A percentile compares a stretch with the other conserved stretches of the same genome.
Conservation (phyloP, 2,797 vertebrate genomes). For the Fundulus diaphanus region DNA sequence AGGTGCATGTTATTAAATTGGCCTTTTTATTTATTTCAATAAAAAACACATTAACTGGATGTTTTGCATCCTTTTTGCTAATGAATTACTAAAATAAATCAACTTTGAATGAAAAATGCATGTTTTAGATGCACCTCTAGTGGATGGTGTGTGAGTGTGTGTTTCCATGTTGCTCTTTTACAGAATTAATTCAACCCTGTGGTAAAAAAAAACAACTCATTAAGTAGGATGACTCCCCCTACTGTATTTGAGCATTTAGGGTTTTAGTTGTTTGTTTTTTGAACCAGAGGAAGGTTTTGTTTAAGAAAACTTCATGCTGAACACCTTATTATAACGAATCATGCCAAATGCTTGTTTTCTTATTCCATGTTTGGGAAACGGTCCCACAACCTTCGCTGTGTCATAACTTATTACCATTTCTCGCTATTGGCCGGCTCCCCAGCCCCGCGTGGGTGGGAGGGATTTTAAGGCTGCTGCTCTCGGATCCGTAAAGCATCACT, state of each 20-base stretch:
- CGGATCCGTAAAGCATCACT: constrained; percentile 80
- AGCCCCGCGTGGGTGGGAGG: constrained; percentile 59
- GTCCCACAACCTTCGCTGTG: constrained; percentile 37
- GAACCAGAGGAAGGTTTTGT: constrained; percentile 4
- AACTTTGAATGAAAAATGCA: not conserved
- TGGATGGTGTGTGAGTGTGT: not conserved
- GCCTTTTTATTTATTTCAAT: not conserved
- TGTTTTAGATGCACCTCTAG: not conserved
- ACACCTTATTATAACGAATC: constrained; percentile 60
- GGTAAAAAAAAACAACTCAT: not conserved
- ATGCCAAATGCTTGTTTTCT: constrained; percentile 73
- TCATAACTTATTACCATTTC: constrained; percentile 33
- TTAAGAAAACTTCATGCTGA: constrained; percentile 38
- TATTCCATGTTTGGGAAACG: constrained; percentile 47
- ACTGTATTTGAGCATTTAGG: not conserved
- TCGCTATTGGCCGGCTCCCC: constrained; percentile 18
- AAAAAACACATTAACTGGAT: not conserved
- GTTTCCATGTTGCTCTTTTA: not conserved
- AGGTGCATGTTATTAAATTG: not conserved
- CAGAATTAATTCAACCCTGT: not conserved
- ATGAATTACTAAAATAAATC: not conserved
- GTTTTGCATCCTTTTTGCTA: not conserved
- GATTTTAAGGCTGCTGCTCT: constrained; percentile 67
- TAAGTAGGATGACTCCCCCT: not conserved
- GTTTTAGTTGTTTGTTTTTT: no score